phyloP scores from a whole-genome alignment of 1,140 invertebrate species.

The Lucilia sericata region DNA sequence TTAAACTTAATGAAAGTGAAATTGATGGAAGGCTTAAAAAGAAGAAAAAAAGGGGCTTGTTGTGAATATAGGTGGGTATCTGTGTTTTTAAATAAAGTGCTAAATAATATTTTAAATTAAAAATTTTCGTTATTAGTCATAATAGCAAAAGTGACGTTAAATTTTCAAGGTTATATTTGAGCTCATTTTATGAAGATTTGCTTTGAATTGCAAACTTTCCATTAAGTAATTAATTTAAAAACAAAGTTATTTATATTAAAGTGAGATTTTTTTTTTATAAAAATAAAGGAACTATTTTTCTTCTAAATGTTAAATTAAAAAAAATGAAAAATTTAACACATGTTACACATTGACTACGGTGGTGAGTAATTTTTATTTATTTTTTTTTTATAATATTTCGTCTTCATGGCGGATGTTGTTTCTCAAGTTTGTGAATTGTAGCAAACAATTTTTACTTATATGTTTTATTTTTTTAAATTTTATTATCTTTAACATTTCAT shows the following conservation, averaged over 20 bases:
- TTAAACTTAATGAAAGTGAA: constrained; percentile 26
- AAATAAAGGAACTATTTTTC: not conserved
- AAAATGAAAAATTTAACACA: not conserved
- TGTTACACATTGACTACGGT: not conserved
- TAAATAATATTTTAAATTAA: too few relatives aligned
- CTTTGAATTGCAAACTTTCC: not conserved
- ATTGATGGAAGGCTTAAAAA: not conserved
- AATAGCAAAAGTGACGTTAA: too few relatives aligned
- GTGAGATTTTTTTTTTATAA: not conserved
- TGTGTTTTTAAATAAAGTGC: too few relatives aligned
- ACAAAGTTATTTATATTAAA: too few relatives aligned
- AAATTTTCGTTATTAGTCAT: too few relatives aligned
- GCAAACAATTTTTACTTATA: not conserved
- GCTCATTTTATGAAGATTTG: not conserved
- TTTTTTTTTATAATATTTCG: not conserved
- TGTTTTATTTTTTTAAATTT: not conserved
- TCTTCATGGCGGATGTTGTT: not conserved
- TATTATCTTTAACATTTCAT: not conserved
- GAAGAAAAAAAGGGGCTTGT: not conserved
- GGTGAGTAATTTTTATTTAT: not conserved
- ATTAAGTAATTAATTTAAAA: too few relatives aligned
- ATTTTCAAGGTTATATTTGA: not conserved
- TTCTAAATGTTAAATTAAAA: not conserved
- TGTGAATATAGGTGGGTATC: too few relatives aligned
- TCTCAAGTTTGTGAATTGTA: not conserved